phyloP scores from a whole-genome alignment of 1,140 invertebrate species.

The Parasteatoda tepidariorum region DNA sequence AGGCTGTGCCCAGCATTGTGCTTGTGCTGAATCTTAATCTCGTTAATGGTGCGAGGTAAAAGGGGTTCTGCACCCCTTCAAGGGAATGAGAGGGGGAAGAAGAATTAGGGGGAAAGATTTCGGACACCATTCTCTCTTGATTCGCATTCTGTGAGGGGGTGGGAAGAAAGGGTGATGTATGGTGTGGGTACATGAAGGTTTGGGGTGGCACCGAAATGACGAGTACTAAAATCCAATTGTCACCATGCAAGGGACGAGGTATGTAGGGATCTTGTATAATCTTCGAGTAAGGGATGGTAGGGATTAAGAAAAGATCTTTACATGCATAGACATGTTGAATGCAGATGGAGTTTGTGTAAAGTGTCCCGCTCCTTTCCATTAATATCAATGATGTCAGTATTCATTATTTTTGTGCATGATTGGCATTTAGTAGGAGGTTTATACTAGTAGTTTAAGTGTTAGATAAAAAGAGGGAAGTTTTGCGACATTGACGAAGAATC shows the following conservation, averaged over 20 bases:
- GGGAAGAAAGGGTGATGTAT: constrained; percentile 30
- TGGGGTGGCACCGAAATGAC: neutral
- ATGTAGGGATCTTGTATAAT: constrained; percentile 8
- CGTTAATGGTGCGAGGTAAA: constrained; percentile 47
- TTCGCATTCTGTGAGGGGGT: neutral
- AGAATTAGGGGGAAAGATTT: neutral
- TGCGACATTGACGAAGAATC: no score
- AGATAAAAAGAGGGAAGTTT: no score
- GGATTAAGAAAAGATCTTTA: neutral
- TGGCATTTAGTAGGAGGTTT: no score
- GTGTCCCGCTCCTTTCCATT: no score
- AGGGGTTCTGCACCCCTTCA: constrained; percentile 18
- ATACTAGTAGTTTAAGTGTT: no score
- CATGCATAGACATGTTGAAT: neutral
- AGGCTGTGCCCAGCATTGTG: neutral
- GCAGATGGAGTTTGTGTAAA: no score
- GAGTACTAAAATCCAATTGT: constrained; percentile 56
- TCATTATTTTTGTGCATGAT: no score
- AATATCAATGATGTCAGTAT: no score
- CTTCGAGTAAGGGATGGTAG: neutral
- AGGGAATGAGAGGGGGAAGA: neutral
- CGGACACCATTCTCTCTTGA: neutral
- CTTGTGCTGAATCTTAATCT: constrained; percentile 44
- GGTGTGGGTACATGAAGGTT: neutral
- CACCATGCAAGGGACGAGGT: neutral